Base-by-base conservation (phyloP, 2,797 vertebrate species). In the Spizella passerina region DNA sequence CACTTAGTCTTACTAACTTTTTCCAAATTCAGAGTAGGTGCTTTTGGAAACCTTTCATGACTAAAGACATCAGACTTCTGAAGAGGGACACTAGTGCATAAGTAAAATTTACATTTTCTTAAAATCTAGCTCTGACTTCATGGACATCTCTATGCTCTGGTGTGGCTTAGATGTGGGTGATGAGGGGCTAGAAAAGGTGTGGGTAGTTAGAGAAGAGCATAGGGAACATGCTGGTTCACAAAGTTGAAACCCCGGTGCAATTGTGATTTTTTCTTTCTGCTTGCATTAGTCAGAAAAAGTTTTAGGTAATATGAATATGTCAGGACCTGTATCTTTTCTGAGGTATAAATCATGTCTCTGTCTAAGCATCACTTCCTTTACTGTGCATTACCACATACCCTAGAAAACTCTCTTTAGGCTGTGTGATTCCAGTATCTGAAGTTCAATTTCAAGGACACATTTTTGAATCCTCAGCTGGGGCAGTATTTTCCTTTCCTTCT, bases 1-100 rank as follows among this genome's bases (percentile, higher is more conserved):
- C 4, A 11, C 59, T 94, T 84, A 69, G 14, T 46, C 43, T 65
- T 65, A 41, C 4, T 39, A 85, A 50, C 18, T 63, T 70, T 70
- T 91, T 26, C 36, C 36, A 75, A n/a, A 41, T 71, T 71, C 71
- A 70, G 65, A 19, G 36, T 21, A 71, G 26, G 12, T 55, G 59
- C 14, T 86, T 86, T 64, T 68, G 43, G 83, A 88, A 84, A 27
- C 23, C 24, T 93, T 56, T 63, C 7, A 57, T 87, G 39, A 18
- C 26, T 79, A 68, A 83, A 12, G 24, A 44, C 50, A 68, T 32
- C 36, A 52, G 46, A 21, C 15, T 43, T 60, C 43, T 69, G 32
- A 26, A 90, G 7, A 66, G 8, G 27, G 7, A 64, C n/a, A 10
- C 18, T 18, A 72, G 22, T 17, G 10, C 26, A 29, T 52, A 18